Evolutionary conservation across 2,888 invertebrate genomes (phyloP).

Genomic region (Hydriomena furcata): DNA sequence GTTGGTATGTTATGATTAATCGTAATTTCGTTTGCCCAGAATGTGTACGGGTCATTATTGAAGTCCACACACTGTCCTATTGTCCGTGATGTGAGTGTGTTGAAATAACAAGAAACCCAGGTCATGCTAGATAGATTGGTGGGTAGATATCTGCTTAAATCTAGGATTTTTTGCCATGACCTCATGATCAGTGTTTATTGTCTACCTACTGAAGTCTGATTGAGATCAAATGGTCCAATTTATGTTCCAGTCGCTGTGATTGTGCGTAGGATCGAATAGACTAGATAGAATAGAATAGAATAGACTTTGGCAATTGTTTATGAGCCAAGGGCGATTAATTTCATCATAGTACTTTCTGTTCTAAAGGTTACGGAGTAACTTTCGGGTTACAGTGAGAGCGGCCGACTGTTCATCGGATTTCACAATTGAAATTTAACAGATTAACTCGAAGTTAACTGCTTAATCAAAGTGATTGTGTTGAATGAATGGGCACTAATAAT

Average conservation of each 20-base stretch:
- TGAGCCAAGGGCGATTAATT: slow-evolving; percentile 37
- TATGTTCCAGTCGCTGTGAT: slow-evolving; percentile 33
- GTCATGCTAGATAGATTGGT: not conserved
- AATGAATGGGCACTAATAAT: slow-evolving; percentile 25
- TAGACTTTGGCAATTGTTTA: slow-evolving; percentile 36
- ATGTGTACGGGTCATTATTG: too few relatives aligned
- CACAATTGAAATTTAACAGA: slow-evolving; percentile 25
- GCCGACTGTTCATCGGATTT: slow-evolving; percentile 25
- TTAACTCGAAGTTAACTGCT: slow-evolving; percentile 16
- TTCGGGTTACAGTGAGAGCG: slow-evolving; percentile 22
- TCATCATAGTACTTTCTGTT: slow-evolving; percentile 32
- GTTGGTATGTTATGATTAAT: too few relatives aligned
- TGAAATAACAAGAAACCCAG: too few relatives aligned
- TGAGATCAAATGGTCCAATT: slow-evolving; percentile 33
- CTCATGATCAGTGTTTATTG: slow-evolving; percentile 16
- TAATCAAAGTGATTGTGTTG: slow-evolving; percentile 20
- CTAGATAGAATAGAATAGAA: slow-evolving; percentile 30
- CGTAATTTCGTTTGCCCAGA: too few relatives aligned
- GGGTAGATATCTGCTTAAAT: not conserved
- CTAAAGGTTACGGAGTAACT: slow-evolving; percentile 26
- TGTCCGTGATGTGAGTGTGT: too few relatives aligned
- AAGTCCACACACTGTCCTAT: too few relatives aligned
- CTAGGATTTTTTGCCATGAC: slow-evolving; percentile 23
- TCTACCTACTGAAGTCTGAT: slow-evolving; percentile 20
- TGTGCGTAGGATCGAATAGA: slow-evolving; percentile 32